phyloP scores from a whole-genome alignment of 2,113 vertebrate species.

The Odocoileus virginianus region DNA sequence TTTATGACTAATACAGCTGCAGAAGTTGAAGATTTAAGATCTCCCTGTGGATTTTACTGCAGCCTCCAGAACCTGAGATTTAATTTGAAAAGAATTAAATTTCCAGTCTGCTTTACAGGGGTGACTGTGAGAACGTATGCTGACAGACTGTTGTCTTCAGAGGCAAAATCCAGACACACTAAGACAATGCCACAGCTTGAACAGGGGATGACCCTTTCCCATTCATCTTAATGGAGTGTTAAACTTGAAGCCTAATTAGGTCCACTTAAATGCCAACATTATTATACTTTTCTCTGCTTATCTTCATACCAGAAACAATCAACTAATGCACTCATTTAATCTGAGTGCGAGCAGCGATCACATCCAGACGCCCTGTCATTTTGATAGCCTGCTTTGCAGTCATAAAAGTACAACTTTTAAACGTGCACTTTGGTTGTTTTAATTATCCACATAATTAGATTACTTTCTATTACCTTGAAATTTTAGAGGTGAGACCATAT shows the following conservation, averaged over 20 bases:
- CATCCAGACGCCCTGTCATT: slow-evolving; percentile 50
- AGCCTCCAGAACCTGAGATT: slow-evolving; percentile 66
- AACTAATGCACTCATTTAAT: slow-evolving; percentile 56
- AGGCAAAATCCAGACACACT: slow-evolving; percentile 63
- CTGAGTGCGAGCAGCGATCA: neutral
- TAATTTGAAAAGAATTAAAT: slow-evolving; percentile 70
- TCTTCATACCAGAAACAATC: slow-evolving; percentile 62
- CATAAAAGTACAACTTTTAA: slow-evolving; percentile 71
- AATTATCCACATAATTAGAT: slow-evolving; percentile 70
- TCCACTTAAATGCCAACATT: slow-evolving; percentile 55
- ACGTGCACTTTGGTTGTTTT: slow-evolving; percentile 70
- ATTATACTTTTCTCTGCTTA: slow-evolving; percentile 55
- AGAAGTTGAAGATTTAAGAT: slow-evolving; percentile 59
- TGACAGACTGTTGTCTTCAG: slow-evolving; percentile 58
- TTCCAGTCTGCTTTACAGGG: slow-evolving; percentile 50
- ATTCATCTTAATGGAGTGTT: slow-evolving; percentile 63
- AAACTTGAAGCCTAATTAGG: slow-evolving; percentile 71
- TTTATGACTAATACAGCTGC: slow-evolving; percentile 57
- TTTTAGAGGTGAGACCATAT: slow-evolving; percentile 54
- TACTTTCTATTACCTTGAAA: slow-evolving; percentile 67
- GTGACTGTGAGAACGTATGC: slow-evolving; percentile 26
- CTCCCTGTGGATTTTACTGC: slow-evolving; percentile 47
- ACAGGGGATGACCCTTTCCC: slow-evolving; percentile 55
- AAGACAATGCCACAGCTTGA: slow-evolving; percentile 63
- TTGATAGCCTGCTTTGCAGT: slow-evolving; percentile 35